Conservation (phyloP, 1,140 invertebrate genomes). For the Drosophila sulfurigaster region DNA sequence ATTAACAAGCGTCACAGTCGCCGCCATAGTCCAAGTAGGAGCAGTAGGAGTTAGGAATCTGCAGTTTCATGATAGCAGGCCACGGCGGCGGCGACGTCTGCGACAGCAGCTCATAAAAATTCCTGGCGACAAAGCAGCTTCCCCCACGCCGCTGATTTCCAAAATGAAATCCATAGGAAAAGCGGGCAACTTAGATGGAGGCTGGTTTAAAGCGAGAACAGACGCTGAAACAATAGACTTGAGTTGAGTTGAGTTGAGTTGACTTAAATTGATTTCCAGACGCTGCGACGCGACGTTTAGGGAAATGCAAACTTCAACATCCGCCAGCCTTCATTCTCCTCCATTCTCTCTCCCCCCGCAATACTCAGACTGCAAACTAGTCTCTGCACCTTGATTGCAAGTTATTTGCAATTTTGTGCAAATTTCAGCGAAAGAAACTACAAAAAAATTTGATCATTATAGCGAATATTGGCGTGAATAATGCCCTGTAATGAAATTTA, state of each 20-base stretch:
- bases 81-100: conserved; percentile 25
- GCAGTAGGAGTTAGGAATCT: conserved; percentile 30
- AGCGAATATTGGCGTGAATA: too few relatives aligned
- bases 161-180: background rate
- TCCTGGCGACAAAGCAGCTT: conserved; percentile 50
- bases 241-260: conserved; percentile 83
- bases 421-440: conserved; percentile 54
- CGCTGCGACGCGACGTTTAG: conserved; percentile 47
- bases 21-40: background rate
- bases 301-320: conserved; percentile 54
- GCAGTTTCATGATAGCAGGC: conserved; percentile 53
- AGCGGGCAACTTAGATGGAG: background rate
- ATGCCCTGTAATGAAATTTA: conserved; percentile 8
- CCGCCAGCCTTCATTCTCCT: background rate
- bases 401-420: conserved; percentile 81
- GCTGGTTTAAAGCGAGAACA: conserved; percentile 57
- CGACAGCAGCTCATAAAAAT: conserved; percentile 76
- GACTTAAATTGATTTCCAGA: conserved; percentile 82
- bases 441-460: background rate
- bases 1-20: conserved; percentile 65
- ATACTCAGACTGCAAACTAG: conserved; percentile 13
- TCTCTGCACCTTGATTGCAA: conserved; percentile 76
- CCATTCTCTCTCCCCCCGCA: background rate
- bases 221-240: conserved; percentile 79
- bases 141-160: background rate